These are phyloP conservation scores for Drosophila nigricruria DNA, from an alignment of 2,888 invertebrate species.

Conservation along the genomic window DNA sequence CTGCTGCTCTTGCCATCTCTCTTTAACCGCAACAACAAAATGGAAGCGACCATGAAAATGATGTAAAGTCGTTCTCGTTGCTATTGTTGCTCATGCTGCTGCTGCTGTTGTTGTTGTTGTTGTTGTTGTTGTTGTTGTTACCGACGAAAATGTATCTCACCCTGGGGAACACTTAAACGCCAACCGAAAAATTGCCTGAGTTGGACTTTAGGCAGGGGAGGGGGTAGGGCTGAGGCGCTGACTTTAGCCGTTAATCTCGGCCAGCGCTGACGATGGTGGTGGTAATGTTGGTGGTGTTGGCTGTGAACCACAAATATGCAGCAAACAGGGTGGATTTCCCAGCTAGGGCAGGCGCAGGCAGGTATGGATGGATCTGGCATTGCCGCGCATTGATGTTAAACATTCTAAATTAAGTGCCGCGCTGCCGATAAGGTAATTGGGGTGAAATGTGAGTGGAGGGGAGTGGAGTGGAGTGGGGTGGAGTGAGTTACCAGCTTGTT, in stretches of 20 bases:
- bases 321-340: constrained; percentile 43
- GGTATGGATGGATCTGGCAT: constrained; percentile 43
- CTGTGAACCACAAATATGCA: constrained; percentile 53
- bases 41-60: constrained; percentile 79
- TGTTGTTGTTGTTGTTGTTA: constrained; percentile 56
- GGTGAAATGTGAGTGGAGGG: constrained; percentile 81
- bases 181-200: constrained; percentile 79
- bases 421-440: constrained; percentile 85
- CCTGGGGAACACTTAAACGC: constrained; percentile 84
- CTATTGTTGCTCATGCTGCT: no score
- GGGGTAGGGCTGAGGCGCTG: constrained; percentile 51
- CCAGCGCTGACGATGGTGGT: constrained; percentile 21
- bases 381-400: constrained; percentile 73
- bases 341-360: constrained; percentile 24
- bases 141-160: constrained; percentile 83
- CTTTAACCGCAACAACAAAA: constrained; percentile 74
- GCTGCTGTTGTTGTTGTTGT: constrained; percentile 29
- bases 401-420: constrained; percentile 84
- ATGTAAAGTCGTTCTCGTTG: constrained; percentile 68
- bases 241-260: constrained; percentile 77
- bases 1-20: constrained; percentile 20
- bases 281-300: constrained; percentile 24
- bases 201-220: constrained; percentile 27
- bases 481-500: constrained; percentile 52
- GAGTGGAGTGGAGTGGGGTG: constrained; percentile 52